These are phyloP conservation scores for Sylvia atricapilla DNA, from an alignment of 2,113 vertebrate genomes.

Conservation along the genomic window DNA sequence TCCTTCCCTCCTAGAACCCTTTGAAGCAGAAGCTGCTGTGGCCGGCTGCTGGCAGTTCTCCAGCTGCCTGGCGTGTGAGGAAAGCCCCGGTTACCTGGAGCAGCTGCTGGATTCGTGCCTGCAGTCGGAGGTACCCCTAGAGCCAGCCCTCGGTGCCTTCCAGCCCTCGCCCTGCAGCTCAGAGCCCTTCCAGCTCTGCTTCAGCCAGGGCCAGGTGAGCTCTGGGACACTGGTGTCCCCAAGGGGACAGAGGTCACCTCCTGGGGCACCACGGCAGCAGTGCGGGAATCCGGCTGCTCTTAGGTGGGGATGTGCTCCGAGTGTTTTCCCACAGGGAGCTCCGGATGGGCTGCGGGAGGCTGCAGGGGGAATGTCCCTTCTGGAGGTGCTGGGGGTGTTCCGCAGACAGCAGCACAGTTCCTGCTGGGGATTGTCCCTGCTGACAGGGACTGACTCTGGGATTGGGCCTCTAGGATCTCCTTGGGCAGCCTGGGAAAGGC, in stretches of 20 bases:
- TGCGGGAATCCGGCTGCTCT: not conserved
- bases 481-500: not conserved
- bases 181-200: conserved; percentile 75
- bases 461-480: not conserved
- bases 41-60: conserved; percentile 67
- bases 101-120: conserved; percentile 80
- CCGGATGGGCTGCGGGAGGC: not conserved
- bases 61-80: conserved; percentile 69
- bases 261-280: not conserved
- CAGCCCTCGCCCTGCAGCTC: conserved; percentile 69
- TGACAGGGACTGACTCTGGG: not conserved
- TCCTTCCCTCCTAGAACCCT: conserved; percentile 63
- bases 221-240: not conserved
- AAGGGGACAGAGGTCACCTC: not conserved
- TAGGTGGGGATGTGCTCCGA: not conserved
- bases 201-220: conserved; percentile 82
- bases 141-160: conserved; percentile 28
- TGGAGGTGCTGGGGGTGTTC: not conserved
- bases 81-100: conserved; percentile 68
- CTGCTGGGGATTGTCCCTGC: fast-evolving
- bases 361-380: not conserved
- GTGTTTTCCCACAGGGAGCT: not conserved
- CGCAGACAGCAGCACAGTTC: not conserved
- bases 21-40: conserved; percentile 69
- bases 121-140: conserved; percentile 63